phyloP scores from a whole-genome alignment of 2,888 invertebrate species.

The Acronicta psi region DNA sequence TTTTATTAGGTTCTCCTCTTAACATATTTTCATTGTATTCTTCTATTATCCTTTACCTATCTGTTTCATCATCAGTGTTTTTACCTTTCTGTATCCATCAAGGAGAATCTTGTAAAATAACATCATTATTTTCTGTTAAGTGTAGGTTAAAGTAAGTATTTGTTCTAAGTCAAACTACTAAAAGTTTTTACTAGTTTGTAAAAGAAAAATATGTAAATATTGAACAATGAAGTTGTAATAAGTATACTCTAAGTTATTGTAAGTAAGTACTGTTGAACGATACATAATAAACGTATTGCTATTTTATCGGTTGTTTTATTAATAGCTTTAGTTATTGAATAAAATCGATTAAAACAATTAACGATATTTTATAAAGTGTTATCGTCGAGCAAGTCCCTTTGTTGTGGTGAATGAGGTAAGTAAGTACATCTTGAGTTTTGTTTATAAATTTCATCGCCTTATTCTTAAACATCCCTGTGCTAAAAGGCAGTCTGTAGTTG shows the following conservation, averaged over 20 bases:
- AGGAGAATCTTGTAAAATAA: constrained; percentile 13
- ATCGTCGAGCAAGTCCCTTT: not conserved
- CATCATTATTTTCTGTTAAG: constrained; percentile 7
- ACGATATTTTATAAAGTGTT: constrained; percentile 39
- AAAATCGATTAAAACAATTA: constrained; percentile 47
- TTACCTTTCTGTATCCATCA: not conserved
- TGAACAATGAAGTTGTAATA: constrained; percentile 35
- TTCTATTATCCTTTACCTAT: no score
- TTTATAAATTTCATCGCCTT: no score
- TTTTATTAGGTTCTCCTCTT: constrained; percentile 15
- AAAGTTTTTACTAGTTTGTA: constrained; percentile 48
- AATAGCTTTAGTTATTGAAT: constrained; percentile 53
- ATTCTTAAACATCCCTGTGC: no score
- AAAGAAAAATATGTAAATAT: constrained; percentile 52
- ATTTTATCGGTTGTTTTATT: constrained; percentile 65
- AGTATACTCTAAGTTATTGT: constrained; percentile 47
- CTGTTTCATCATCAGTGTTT: not conserved
- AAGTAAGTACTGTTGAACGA: constrained; percentile 50
- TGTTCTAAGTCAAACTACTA: constrained; percentile 55
- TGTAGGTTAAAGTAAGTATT: constrained; percentile 49
- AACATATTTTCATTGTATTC: not conserved
- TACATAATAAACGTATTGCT: constrained; percentile 59
- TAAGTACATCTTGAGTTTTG: no score
- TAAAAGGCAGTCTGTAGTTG: no score
- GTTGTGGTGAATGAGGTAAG: no score